These are phyloP conservation scores for Chaetophractus vellerosus DNA, from an alignment of 2,797 vertebrate genomes.

Conservation along the genomic window DNA sequence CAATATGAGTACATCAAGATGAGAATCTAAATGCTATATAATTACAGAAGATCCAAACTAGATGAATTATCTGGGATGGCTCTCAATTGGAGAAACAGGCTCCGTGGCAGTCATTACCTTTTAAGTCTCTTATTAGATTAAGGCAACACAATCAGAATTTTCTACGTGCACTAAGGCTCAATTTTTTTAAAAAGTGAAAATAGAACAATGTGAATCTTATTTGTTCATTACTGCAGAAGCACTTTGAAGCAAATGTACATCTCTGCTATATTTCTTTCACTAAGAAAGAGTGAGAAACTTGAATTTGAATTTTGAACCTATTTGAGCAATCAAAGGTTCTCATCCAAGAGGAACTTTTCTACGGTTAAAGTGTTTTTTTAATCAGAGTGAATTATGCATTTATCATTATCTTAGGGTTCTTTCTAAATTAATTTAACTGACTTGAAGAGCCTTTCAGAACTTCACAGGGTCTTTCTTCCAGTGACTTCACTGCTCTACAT, in stretches of 20 bases:
- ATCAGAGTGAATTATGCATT: conserved; percentile 66
- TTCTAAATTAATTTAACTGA: conserved; percentile 70
- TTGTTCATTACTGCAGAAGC: conserved; percentile 39
- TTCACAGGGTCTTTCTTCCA: conserved; percentile 6
- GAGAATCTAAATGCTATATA: conserved; percentile 58
- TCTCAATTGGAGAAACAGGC: conserved; percentile 38
- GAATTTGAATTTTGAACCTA: conserved; percentile 64
- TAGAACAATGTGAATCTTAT: conserved; percentile 61
- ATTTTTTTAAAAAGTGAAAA: neutral
- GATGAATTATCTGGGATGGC: conserved; percentile 52
- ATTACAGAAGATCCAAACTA: conserved; percentile 62
- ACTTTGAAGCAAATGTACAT: conserved; percentile 49
- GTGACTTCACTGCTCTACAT: neutral
- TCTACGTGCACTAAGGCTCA: conserved; percentile 9
- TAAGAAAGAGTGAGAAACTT: conserved; percentile 16
- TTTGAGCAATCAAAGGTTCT: conserved; percentile 47
- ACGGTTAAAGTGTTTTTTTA: conserved; percentile 42
- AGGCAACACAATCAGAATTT: conserved; percentile 64
- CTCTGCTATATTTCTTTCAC: conserved; percentile 47
- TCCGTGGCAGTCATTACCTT: conserved; percentile 60
- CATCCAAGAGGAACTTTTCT: conserved; percentile 48
- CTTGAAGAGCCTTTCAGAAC: conserved; percentile 11
- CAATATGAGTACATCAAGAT: conserved; percentile 8
- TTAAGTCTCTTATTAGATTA: conserved; percentile 67
- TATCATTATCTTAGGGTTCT: conserved; percentile 57